These are phyloP conservation scores for Bombyx mori DNA, from an alignment of 1,140 invertebrate species.

Conservation along the genomic window ASM3026992v2 NC_085119.1:11817001-11817500, in stretches of 20 bases:
- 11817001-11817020: slow-evolving; percentile 28
- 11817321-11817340: slow-evolving; percentile 42
- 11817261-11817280: slow-evolving; percentile 43
- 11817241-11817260: slow-evolving; percentile 50
- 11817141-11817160: slow-evolving; percentile 27
- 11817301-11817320: slow-evolving; percentile 54
- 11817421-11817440: slow-evolving; percentile 14
- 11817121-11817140: slow-evolving; percentile 30
- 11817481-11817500: slow-evolving; percentile 29
- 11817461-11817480: slow-evolving; percentile 22
- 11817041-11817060: slow-evolving; percentile 64
- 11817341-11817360: slow-evolving; percentile 42
- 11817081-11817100: slow-evolving; percentile 56
- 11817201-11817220: slow-evolving; percentile 33
- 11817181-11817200: slow-evolving; percentile 44
- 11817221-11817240: slow-evolving; percentile 58
- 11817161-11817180: slow-evolving; percentile 31
- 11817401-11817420: slow-evolving; percentile 14
- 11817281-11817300: slow-evolving; percentile 65
- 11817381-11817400: slow-evolving; percentile 46
- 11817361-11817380: slow-evolving; percentile 60
- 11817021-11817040: slow-evolving; percentile 59
- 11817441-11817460: slow-evolving; percentile 43
- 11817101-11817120: slow-evolving; percentile 27
- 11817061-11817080: slow-evolving; percentile 60